Percentiles rank a stretch among this genome's conserved stretches.
Conservation (phyloP, 2,888 invertebrate species). For the Gryllus longicercus region DNA sequence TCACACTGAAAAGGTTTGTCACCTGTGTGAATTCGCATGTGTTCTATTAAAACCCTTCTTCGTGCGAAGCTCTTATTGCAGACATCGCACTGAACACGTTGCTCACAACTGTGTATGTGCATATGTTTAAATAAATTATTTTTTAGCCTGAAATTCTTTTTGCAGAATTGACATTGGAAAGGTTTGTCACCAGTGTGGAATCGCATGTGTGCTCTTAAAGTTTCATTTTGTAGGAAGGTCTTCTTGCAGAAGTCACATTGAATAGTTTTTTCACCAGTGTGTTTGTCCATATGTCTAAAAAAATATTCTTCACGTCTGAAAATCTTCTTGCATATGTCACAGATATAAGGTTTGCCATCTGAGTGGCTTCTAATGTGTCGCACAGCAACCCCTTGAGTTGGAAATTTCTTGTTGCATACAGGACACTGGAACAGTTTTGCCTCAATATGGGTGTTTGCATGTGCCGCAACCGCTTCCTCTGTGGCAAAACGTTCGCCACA, state of each 20-base stretch:
- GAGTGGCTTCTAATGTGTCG: too few relatives aligned
- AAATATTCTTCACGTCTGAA: too few relatives aligned
- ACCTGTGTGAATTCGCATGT: neutral
- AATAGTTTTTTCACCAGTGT: neutral
- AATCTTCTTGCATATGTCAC: too few relatives aligned
- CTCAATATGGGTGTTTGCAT: too few relatives aligned
- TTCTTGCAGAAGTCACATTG: neutral
- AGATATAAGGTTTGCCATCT: too few relatives aligned
- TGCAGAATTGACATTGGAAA: neutral
- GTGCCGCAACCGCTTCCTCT: too few relatives aligned
- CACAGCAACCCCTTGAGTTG: too few relatives aligned
- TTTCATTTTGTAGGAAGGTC: neutral
- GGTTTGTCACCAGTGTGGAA: neutral
- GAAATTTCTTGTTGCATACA: too few relatives aligned
- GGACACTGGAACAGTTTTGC: too few relatives aligned
- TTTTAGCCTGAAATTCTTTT: neutral
- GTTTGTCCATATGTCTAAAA: neutral
- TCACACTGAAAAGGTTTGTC: neutral
- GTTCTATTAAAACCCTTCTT: neutral
- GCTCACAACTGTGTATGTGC: neutral
- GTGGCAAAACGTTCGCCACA: too few relatives aligned
- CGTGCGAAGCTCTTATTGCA: neutral
- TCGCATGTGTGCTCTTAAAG: neutral
- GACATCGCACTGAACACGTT: neutral
- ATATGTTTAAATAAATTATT: neutral